Evolutionary conservation across 1,140 invertebrate species (phyloP), one percentile per base, ranked within the genome.

Genomic region (Tyrophagus putrescentiae): DNA sequence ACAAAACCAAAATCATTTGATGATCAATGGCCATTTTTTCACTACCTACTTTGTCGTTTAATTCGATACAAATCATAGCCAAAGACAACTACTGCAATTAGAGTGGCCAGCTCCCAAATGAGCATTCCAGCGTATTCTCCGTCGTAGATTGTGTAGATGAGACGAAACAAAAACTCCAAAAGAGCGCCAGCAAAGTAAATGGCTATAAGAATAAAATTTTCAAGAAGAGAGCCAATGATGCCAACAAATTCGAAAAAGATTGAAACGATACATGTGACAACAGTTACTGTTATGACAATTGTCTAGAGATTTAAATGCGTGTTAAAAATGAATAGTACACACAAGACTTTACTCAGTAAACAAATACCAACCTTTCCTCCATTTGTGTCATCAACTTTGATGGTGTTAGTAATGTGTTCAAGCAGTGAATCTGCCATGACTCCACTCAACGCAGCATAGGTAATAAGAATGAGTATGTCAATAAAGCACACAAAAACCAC

Each of bases 171-270:
- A 6, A 48, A 48, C 18, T 48, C 45, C 23, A 48, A 13, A 7
- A 29, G 7, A 7, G 45, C 7, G 21, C 45, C 45, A 48, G 31
- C 18, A 21, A 7, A 7, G 31, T 48, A 48, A 21, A 48, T 21
- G 21, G 7, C 18, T 21, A 6, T 7, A 21, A 48, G 7, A 7
- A 21, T 48, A 21, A 48, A 6, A 21, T 48, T 21, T 48, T 48
- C 45, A 6, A 7, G 7, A 13, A 48, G 7, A 29, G 45, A 21
- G 45, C 45, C 45, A 29, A 48, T 48, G 45, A 48, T 48, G 45
- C 45, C 45, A 29, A 48, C 45, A 21, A 48, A 48, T 48, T 48
- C 45, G 18, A 48, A 48, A 29, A 48, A 48, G 7, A 48, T 48
- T 29, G 45, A 48, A 13, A 21, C 7, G 6, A 48, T 29, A 48